Percentiles rank a stretch among this genome's conserved stretches.
phyloP scores from a whole-genome alignment of 2,888 invertebrate species.

The Aphodius sticticus region DNA sequence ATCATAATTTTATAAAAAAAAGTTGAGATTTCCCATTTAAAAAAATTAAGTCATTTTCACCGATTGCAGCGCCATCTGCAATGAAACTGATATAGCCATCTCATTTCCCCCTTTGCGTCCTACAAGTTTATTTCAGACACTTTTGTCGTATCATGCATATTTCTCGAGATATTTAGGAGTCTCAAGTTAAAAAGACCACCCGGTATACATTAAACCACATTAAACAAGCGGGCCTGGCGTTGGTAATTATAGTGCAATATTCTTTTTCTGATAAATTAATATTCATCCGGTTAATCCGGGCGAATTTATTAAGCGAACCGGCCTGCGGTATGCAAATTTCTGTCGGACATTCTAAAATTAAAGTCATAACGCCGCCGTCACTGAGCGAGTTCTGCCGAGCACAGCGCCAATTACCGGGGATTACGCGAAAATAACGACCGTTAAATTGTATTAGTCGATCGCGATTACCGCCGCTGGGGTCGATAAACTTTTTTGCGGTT shows the following conservation, averaged over 20 bases:
- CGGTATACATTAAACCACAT: too few relatives aligned
- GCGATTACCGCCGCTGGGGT: neutral
- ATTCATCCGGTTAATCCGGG: neutral
- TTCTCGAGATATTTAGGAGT: too few relatives aligned
- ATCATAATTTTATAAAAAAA: too few relatives aligned
- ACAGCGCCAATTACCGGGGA: neutral
- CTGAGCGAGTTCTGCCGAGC: neutral
- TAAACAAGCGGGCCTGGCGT: neutral
- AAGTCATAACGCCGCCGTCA: neutral
- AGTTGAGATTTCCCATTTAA: too few relatives aligned
- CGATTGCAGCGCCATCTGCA: too few relatives aligned
- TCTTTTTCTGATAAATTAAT: neutral
- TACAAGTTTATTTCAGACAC: too few relatives aligned
- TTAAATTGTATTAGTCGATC: neutral
- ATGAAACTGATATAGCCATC: too few relatives aligned
- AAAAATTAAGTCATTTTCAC: too few relatives aligned
- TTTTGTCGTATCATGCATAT: too few relatives aligned
- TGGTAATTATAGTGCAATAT: neutral
- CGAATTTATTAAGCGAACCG: neutral
- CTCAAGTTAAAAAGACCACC: too few relatives aligned
- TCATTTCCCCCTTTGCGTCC: too few relatives aligned
- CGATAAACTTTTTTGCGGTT: neutral
- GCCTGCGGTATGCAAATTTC: neutral
- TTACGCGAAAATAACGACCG: neutral
- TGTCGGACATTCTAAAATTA: slow-evolving; percentile 4